Base-by-base conservation (phyloP, 2,888 invertebrate species). In the Parasteatoda lunata region DNA sequence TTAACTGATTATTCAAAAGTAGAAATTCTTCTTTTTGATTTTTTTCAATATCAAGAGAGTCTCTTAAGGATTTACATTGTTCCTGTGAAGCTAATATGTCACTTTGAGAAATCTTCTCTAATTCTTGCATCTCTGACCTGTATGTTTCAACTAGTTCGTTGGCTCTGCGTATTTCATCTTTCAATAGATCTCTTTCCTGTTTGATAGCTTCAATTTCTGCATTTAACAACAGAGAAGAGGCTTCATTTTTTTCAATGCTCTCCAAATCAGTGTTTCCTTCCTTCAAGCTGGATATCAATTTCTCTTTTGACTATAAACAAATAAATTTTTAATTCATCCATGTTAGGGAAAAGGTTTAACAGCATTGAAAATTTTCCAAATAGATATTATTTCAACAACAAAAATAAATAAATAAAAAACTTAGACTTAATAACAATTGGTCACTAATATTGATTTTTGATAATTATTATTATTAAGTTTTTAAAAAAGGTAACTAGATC, bases 121-220 rank as follows among this genome's bases (percentile, higher is more conserved):
- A 88, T 87, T 93, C 93, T 91, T 92, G 90, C 30, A 94, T 90
- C 90, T 94, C 94, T 73, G 93, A 92, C 1, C 93, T 91, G 47
- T 92, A 91, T 90, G 90, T 92, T 84, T 92, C 93, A 8, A 92
- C 90, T 52, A 92, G 91, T 90, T 92, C 90, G 87, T 92, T 92
- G 75, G 91, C 89, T 88, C 93, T 93, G 79, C 94, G 93, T 88
- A 94, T 91, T 90, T 95, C 95, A 83, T 94, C 94, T 82, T 93
- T 92, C 54, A 94, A 91, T 89, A 93, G 91, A 89, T 94, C 94
- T 71, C 94, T 91, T 91, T 94, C 94, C 89, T 93, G 93, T 88
- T 93, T 93, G 0, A 95, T 89, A 76, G 94, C 93, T 89, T 94
- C 94, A 8, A 94, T 91, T 92, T 95, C 95, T 6, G 91, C 88